Evolutionary conservation across 2,888 invertebrate genomes (phyloP).

Genomic region (Conistra vaccinii): DNA sequence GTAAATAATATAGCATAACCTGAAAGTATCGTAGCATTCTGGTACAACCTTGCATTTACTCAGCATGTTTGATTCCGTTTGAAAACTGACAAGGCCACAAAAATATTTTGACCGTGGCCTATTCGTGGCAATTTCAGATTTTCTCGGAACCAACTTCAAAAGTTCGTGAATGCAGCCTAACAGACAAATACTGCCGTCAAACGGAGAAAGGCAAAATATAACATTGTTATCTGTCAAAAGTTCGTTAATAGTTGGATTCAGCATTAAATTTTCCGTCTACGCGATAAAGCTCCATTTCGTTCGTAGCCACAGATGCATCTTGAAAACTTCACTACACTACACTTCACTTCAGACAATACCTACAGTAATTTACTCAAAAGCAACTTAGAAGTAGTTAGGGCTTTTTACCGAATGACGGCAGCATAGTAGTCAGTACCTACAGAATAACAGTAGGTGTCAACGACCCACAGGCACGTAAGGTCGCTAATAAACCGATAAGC

Average conservation of each 20-base stretch:
- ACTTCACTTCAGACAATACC: not conserved
- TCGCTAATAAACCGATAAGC: constrained; percentile 67
- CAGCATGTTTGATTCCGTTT: not conserved
- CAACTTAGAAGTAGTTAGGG: not conserved
- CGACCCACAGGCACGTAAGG: constrained; percentile 66
- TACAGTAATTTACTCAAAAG: not conserved
- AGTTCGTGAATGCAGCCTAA: too few relatives aligned
- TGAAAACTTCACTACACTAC: not conserved
- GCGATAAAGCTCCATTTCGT: too few relatives aligned
- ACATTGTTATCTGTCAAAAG: not conserved
- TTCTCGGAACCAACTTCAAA: not conserved
- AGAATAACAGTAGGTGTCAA: constrained; percentile 58
- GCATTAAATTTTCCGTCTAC: not conserved
- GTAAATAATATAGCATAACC: not conserved
- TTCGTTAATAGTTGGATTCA: not conserved
- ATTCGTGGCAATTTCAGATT: not conserved
- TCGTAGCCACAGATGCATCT: too few relatives aligned
- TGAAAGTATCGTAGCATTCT: not conserved
- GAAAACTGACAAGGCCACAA: not conserved
- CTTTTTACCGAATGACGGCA: not conserved
- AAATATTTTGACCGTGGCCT: too few relatives aligned
- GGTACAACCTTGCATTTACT: not conserved
- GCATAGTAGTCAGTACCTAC: not conserved
- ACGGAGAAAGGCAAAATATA: not conserved
- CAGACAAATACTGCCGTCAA: too few relatives aligned